Conservation (phyloP, 2,113 vertebrate genomes). For the Rhea americana region DNA sequence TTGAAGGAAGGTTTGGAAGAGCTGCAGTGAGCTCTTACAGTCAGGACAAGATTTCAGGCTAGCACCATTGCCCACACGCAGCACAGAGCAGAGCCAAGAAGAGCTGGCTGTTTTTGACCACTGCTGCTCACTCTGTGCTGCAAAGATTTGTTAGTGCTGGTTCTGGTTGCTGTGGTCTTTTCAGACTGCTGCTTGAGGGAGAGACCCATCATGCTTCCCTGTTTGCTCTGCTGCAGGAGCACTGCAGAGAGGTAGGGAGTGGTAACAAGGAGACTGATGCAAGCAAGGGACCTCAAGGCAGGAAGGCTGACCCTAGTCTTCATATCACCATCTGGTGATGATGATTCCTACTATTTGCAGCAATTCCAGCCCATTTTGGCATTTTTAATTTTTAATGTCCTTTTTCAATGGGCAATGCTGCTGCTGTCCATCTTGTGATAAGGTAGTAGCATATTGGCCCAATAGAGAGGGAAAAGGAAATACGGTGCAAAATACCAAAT, state of each 20-base stretch:
- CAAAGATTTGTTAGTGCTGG: neutral
- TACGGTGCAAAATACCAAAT: neutral
- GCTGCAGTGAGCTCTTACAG: no score
- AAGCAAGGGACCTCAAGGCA: no score
- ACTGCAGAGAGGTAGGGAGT: neutral
- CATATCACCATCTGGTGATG: neutral
- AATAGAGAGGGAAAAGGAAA: neutral
- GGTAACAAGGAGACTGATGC: neutral
- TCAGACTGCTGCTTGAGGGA: neutral
- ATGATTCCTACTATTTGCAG: neutral
- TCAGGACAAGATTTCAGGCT: neutral
- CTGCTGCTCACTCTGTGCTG: fast-evolving
- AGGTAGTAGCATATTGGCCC: neutral
- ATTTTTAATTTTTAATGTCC: neutral
- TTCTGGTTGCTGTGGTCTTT: neutral
- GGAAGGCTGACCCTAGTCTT: neutral
- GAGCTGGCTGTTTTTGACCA: neutral
- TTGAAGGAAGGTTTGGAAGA: no score
- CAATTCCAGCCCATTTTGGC: neutral
- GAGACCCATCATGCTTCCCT: neutral
- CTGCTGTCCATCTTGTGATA: neutral
- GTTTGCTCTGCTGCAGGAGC: neutral
- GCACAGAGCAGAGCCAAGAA: neutral
- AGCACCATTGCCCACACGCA: fast-evolving
- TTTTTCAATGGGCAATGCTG: neutral